phyloP scores from a whole-genome alignment of 1,140 invertebrate species.

The Aphelenchoides fujianensis region DNA sequence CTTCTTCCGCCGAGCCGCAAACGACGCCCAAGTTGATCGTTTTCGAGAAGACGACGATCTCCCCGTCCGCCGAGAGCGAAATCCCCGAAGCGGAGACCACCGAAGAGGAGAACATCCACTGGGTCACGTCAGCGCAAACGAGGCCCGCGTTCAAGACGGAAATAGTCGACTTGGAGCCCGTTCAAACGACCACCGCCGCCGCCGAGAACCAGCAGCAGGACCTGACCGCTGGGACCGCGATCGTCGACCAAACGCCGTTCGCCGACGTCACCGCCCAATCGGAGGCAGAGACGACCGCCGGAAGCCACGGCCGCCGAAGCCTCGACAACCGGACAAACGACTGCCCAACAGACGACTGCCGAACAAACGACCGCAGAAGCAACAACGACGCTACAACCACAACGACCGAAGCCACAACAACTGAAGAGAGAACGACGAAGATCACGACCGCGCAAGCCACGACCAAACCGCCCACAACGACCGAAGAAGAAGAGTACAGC shows the following conservation, averaged over 20 bases:
- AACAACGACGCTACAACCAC: slow-evolving; percentile 1
- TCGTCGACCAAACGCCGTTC: background rate
- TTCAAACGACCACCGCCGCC: background rate
- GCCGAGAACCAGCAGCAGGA: slow-evolving; percentile 1
- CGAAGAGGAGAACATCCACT: background rate
- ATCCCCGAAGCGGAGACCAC: slow-evolving; percentile 9
- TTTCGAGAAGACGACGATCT: background rate
- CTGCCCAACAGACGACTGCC: background rate
- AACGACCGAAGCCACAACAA: slow-evolving; percentile 17
- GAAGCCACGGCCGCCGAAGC: background rate
- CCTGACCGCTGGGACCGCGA: background rate
- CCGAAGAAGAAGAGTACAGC: slow-evolving; percentile 27
- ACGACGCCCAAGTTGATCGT: slow-evolving; percentile 4
- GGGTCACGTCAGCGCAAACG: background rate
- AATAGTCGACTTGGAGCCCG: slow-evolving; percentile 1
- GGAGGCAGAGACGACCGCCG: too few species aligned
- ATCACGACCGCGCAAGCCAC: too few species aligned
- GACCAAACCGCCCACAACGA: background rate
- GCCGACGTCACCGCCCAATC: too few species aligned
- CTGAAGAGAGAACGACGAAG: slow-evolving; percentile 20
- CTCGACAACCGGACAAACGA: background rate
- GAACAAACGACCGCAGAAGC: background rate
- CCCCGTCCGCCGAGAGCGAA: background rate
- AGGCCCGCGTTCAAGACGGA: background rate
- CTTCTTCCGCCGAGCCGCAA: background rate